Evolutionary conservation across 2,797 vertebrate genomes (phyloP).

Genomic region (Rhabdophis nuchalis): DNA sequence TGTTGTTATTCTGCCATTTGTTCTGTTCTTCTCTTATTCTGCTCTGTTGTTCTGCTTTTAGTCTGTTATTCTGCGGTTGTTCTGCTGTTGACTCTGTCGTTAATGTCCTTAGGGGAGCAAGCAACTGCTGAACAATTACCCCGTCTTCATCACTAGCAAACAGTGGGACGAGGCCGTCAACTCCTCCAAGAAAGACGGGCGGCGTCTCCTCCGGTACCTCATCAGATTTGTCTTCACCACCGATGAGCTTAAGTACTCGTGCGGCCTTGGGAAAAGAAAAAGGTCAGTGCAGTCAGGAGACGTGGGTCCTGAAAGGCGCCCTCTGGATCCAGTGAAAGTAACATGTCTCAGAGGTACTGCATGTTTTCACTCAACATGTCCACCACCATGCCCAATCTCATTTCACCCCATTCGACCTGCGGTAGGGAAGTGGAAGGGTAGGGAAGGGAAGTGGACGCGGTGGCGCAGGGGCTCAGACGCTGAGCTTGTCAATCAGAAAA

Average conservation of each 20-base stretch:
- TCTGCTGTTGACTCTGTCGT: no score
- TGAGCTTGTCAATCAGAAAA: no score
- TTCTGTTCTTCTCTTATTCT: no score
- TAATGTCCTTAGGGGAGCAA: slow-evolving; percentile 84
- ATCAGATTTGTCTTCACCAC: slow-evolving; percentile 99
- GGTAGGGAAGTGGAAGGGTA: no score
- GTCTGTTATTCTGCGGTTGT: background rate
- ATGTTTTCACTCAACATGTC: slow-evolving; percentile 77
- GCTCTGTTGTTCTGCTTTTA: background rate
- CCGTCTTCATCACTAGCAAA: slow-evolving; percentile 97
- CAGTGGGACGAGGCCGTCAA: slow-evolving; percentile 99
- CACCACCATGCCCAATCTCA: slow-evolving; percentile 75
- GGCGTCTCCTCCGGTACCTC: slow-evolving; percentile 95
- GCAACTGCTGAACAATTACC: slow-evolving; percentile 97
- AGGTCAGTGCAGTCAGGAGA: slow-evolving; percentile 97
- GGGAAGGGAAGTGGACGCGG: no score
- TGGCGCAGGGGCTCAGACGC: no score
- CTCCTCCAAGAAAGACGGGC: slow-evolving; percentile 97
- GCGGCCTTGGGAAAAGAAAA: slow-evolving; percentile 98
- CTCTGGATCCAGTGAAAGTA: slow-evolving; percentile 98
- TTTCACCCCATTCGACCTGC: slow-evolving; percentile 74
- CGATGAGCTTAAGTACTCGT: slow-evolving; percentile 99
- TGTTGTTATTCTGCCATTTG: no score
- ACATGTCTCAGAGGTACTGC: slow-evolving; percentile 98
- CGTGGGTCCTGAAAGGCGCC: slow-evolving; percentile 92